Base-by-base conservation (phyloP, 1,140 invertebrate genomes). In the Condylostylus longicornis region DNA sequence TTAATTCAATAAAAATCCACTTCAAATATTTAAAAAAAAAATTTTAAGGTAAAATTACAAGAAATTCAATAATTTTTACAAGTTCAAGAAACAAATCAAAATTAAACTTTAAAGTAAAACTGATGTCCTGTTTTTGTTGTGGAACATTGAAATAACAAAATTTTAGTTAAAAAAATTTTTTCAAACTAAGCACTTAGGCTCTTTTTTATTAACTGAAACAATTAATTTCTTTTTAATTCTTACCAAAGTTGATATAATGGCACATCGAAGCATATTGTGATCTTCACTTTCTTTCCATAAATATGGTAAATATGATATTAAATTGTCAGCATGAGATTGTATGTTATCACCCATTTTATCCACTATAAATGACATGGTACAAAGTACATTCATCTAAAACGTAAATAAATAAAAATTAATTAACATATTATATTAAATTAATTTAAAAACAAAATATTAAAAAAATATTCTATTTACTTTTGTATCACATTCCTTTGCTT, bases 241-340 rank as follows among this genome's bases (percentile, higher is more conserved):
- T 40, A 81, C 77, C 14, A 90, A 67, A 12, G 85, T 83, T 5
- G 85, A 79, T 8, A 96, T 75, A 45, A 94, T 89, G 31, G 88
- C 83, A 62, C 87, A 91, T 19, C 87, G 68, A 37, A 96, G 63
- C 82, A 95, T 87, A 57, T 89, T 82, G 52, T 93, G 86, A 35
- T 82, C 73, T 27, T 76, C 75, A 7, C 86, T 84, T 60, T 88
- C 81, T 30, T 79, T 68, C 90, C 90, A 95, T 35, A 95, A 60
- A 42, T 76, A 55, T 4, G 89, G 86, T 43, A 97, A 65, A 62
- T 89, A 94, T 33, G 75, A 70, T 39, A 83, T 72, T 15, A 97
- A 66, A 15, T 75, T 70, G 35, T 69, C 65, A 2, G 75, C 64
- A 5, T 83, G 79, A 9, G 59, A 52, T 18, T 65, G 63, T 32